Evolutionary conservation across 2,888 invertebrate genomes (phyloP), one percentile per base, ranked within the genome.

Genomic region (Troides helena): DNA sequence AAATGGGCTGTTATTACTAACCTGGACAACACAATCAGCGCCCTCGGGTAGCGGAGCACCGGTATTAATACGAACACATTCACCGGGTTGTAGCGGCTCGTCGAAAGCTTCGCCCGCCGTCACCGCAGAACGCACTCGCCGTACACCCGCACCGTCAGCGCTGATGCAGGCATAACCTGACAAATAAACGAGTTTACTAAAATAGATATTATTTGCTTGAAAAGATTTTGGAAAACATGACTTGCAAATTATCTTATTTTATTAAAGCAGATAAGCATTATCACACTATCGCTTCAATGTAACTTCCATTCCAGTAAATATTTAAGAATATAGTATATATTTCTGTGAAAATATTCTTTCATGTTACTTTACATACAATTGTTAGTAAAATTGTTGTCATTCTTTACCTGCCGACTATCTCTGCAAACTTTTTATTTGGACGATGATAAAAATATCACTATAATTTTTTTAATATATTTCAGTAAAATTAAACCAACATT

Each of bases 11-110:
- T 21, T 21, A 21, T 21, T 21, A 21, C 21, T 21, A 21, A 21
- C 21, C 93, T 96, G 96, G 3, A 97, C 95, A 8, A 97, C 95
- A 74, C 96, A 96, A 78, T 96, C 95, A 0, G 96, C 95, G 68
- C 97, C 96, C 0, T 93, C 86, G 0, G 99, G 99, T 70, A 99
- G 81, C 0, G 98, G 95, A 0, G 98, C 99, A 4, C 99, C 99
- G 0, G 99, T 99, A 83, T 97, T 99, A 70, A 99, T 96, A 76
- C 99, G 94, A 17, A 96, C 95, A 81, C 98, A 98, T 80, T 95
- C 94, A 0, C 97, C 97, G 39, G 93, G 76, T 61, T 80, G 78
- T n/a, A 95, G 80, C 4, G 87, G 86, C 62, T 81, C 76, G n/a
- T 85, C 83, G 75, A 85, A 90, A 74, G 91, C 86, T 77, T 95